Evolutionary conservation across 2,888 invertebrate species (phyloP).

Genomic region (Cryptophagus acutangulus): DNA sequence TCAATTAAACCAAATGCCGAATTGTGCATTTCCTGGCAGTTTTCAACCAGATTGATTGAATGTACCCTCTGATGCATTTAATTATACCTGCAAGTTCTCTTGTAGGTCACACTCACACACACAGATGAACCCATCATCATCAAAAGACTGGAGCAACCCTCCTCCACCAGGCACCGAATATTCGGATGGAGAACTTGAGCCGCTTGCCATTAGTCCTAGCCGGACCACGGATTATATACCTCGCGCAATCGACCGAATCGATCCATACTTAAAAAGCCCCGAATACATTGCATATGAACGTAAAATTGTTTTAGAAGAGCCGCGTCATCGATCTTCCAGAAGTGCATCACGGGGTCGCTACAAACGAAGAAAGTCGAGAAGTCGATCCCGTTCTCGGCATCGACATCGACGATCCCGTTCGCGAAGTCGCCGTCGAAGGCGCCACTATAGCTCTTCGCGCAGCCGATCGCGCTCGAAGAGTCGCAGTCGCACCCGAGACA

Average conservation of each 20-base stretch:
- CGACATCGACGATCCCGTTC: slow-evolving; percentile 21
- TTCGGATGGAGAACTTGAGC: slow-evolving; percentile 26
- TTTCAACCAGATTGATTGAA: slow-evolving; percentile 32
- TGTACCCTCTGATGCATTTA: slow-evolving; percentile 40
- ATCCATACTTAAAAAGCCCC: slow-evolving; percentile 41
- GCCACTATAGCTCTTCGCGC: slow-evolving; percentile 17
- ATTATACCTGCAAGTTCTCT: slow-evolving; percentile 52
- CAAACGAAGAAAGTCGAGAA: slow-evolving; percentile 24
- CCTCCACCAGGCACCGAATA: slow-evolving; percentile 45
- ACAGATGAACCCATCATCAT: slow-evolving; percentile 37
- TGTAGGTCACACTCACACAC: slow-evolving; percentile 45
- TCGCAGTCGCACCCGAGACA: slow-evolving; percentile 17
- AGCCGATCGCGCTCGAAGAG: slow-evolving; percentile 17
- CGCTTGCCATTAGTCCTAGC: slow-evolving; percentile 13
- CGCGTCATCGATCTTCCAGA: slow-evolving; percentile 23
- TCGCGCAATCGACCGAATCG: slow-evolving; percentile 35
- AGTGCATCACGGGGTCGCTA: slow-evolving; percentile 26
- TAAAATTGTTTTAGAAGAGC: slow-evolving; percentile 17
- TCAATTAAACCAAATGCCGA: too few relatives aligned
- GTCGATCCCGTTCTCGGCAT: slow-evolving; percentile 24
- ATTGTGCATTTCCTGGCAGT: slow-evolving; percentile 26
- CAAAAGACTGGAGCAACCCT: slow-evolving; percentile 42
- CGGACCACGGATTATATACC: slow-evolving; percentile 15
- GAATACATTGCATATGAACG: slow-evolving; percentile 37
- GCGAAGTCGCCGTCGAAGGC: slow-evolving; percentile 15